Evolutionary conservation across 2,888 invertebrate genomes (phyloP).

Genomic region (Chaetogeoica ovagalla): DNA sequence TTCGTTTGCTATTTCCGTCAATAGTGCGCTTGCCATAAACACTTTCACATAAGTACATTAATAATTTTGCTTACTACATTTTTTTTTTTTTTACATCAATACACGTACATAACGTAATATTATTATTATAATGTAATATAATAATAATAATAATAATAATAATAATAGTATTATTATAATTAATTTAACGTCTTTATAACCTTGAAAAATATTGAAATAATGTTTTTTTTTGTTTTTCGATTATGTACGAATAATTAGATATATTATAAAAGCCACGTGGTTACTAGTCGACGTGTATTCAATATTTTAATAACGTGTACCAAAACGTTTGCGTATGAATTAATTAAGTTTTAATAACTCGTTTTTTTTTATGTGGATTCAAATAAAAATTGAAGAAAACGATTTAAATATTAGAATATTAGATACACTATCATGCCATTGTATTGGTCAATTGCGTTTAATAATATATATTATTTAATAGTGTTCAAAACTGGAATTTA

Average conservation of each 20-base stretch:
- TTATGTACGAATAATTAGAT: no score
- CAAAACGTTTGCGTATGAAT: neutral
- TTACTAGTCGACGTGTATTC: neutral
- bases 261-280: no score
- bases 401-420: neutral
- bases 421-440: neutral
- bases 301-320: neutral
- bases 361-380: slow-evolving; percentile 2
- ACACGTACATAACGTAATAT: no score
- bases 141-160: no score
- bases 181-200: no score
- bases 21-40: neutral
- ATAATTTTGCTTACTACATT: neutral
- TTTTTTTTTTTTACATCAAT: no score
- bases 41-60: slow-evolving; percentile 27
- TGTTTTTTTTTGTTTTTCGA: no score
- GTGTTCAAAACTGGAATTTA: slow-evolving; percentile 13
- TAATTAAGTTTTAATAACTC: slow-evolving; percentile 24
- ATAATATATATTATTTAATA: neutral
- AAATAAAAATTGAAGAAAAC: neutral
- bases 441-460: slow-evolving; percentile 15
- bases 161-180: no score
- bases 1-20: slow-evolving; percentile 23
- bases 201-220: no score
- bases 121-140: no score